Evolutionary conservation across 2,113 vertebrate genomes (phyloP), one percentile per base, ranked within the genome.

Genomic region (Chascanopsetta lugubris): DNA sequence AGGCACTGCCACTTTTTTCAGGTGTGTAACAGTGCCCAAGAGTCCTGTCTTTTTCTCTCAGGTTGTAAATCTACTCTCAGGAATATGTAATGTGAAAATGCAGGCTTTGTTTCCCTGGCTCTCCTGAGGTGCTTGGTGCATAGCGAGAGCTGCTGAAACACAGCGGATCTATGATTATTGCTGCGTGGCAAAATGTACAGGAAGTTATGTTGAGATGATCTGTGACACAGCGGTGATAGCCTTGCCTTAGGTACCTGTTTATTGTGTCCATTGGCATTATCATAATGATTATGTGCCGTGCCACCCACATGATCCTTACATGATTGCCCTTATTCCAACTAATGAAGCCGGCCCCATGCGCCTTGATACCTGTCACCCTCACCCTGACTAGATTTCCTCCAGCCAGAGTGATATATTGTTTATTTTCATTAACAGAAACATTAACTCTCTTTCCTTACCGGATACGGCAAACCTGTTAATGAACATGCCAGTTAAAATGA

Each of bases 401-500:
- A 64, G 80, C 65, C 69, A 59, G 30, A 63, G 51, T 73, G 22
- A 77, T 88, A 84, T 85, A 83, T 86, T 74, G 59, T 87, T 88
- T 87, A 80, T 84, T 83, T 84, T 85, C 80, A 87, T 88, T 85
- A 84, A 85, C 75, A 73, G 67, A 82, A 87, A 84, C 78, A 84
- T 87, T 82, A 69, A 48, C 69, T 74, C 69, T 75, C 56, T 68
- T 83, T 86, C 79, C 70, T 60, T 69, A 71, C 27, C 38, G 10
- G 69, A 87, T 77, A 59, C 53, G 34, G 64, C 56, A 60, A 88
- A 89, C 83, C 73, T 54, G 72, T 85, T 89, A 90, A 89, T 90
- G 87, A 89, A 85, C 83, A 77, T 79, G 87, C 76, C 86, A 85
- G 86, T 87, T 85, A 87, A 87, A 86, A 87, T 74, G 74, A 85